These are phyloP conservation scores for Drosophila neonasuta DNA, from an alignment of 2,888 invertebrate species.

Conservation along the genomic window DNA sequence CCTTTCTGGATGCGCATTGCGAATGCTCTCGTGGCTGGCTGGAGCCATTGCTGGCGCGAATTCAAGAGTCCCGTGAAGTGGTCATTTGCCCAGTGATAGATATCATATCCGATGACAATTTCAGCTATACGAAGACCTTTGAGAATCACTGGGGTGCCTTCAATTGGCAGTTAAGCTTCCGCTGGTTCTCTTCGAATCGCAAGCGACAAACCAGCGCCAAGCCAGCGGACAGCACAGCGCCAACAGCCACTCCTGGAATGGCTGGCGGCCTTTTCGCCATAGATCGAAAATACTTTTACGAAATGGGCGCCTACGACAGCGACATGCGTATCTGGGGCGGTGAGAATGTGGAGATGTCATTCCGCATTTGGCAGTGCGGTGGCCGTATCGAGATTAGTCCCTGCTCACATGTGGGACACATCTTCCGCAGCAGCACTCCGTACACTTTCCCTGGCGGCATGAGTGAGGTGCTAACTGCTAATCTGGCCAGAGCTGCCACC, in stretches of 20 bases:
- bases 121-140: conserved; percentile 94
- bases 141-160: conserved; percentile 99
- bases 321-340: conserved; percentile 98
- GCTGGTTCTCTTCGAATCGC: conserved; percentile 78
- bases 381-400: conserved; percentile 95
- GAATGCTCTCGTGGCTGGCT: conserved; percentile 93
- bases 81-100: conserved; percentile 90
- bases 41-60: conserved; percentile 87
- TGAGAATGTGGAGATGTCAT: conserved; percentile 98
- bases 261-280: conserved; percentile 95
- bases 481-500: conserved; percentile 94
- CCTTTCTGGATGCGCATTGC: conserved; percentile 99
- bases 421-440: conserved; percentile 95
- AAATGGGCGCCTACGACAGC: conserved; percentile 93
- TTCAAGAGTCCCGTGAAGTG: conserved; percentile 78
- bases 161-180: conserved; percentile 97
- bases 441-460: conserved; percentile 98
- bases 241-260: conserved; percentile 93
- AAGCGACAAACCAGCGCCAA: conserved; percentile 36
- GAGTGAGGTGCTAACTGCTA: conserved; percentile 89
- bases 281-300: conserved; percentile 92
- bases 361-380: conserved; percentile 98
- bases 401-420: conserved; percentile 96
- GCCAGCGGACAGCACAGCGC: conserved; percentile 85
- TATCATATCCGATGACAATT: conserved; percentile 97